phyloP scores from a whole-genome alignment of 2,113 vertebrate species.

The Sardina pilchardus region DNA sequence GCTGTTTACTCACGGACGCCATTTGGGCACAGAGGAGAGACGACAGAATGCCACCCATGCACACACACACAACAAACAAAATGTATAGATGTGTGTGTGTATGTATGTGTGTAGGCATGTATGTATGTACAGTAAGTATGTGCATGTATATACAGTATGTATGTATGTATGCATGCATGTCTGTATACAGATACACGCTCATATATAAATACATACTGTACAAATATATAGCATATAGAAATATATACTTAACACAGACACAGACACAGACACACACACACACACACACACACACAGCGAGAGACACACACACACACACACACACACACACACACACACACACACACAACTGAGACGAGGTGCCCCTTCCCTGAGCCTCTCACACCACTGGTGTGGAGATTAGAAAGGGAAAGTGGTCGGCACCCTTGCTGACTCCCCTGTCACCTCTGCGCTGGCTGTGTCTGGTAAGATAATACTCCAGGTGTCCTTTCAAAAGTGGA shows the following conservation, averaged over 20 bases:
- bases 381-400: not conserved
- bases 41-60: conserved; percentile 36
- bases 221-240: not conserved
- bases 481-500: conserved; percentile 14
- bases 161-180: not conserved
- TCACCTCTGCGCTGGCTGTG: not conserved
- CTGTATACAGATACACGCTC: not conserved
- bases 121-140: not conserved
- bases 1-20: conserved; percentile 47
- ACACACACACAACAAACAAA: conserved; percentile 10
- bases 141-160: not conserved
- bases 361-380: not conserved
- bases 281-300: not conserved
- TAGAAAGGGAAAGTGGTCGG: not conserved
- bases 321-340: not conserved
- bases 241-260: not conserved
- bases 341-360: not conserved
- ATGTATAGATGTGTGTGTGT: not conserved
- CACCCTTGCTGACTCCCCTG: not conserved
- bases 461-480: conserved; percentile 18
- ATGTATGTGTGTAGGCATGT: not conserved
- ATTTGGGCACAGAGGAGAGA: conserved; percentile 36
- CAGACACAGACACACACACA: not conserved
- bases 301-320: not conserved
- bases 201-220: not conserved